Percentiles rank a stretch among this genome's conserved stretches.
Evolutionary conservation across 2,113 vertebrate genomes (phyloP).

Genomic region (Penelope pileata): DNA sequence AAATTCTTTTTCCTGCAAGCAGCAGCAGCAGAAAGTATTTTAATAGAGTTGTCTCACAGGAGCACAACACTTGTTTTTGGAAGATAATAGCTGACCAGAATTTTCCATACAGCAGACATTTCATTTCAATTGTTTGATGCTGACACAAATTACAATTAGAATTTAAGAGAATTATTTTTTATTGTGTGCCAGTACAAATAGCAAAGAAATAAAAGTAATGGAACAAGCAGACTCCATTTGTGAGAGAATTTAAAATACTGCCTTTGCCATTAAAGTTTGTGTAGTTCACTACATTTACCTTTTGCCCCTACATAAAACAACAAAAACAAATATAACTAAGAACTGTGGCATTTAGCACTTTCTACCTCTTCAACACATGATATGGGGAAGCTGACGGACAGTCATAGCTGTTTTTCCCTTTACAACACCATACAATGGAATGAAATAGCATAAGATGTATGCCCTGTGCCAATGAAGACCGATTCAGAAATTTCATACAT

Average conservation of each 20-base stretch:
- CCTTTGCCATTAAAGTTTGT: not conserved
- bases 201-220: not conserved
- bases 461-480: not conserved
- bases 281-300: not conserved
- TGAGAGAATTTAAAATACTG: not conserved
- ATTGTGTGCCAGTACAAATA: not conserved
- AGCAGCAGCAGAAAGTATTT: not conserved
- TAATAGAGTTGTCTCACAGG: not conserved
- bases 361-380: accelerated
- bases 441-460: not conserved
- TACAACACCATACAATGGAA: not conserved
- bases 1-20: conserved; percentile 87
- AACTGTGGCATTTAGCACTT: not conserved
- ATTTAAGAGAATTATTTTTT: not conserved
- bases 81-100: not conserved
- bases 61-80: not conserved
- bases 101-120: not conserved
- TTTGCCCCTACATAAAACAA: not conserved
- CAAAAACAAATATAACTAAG: not conserved
- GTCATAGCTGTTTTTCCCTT: not conserved
- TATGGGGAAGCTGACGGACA: not conserved
- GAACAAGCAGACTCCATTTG: not conserved
- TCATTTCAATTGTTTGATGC: not conserved
- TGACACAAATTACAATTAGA: not conserved
- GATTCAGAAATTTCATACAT: not conserved